Evolutionary conservation across 2,113 vertebrate species (phyloP).

Genomic region (Zapornia atra): DNA sequence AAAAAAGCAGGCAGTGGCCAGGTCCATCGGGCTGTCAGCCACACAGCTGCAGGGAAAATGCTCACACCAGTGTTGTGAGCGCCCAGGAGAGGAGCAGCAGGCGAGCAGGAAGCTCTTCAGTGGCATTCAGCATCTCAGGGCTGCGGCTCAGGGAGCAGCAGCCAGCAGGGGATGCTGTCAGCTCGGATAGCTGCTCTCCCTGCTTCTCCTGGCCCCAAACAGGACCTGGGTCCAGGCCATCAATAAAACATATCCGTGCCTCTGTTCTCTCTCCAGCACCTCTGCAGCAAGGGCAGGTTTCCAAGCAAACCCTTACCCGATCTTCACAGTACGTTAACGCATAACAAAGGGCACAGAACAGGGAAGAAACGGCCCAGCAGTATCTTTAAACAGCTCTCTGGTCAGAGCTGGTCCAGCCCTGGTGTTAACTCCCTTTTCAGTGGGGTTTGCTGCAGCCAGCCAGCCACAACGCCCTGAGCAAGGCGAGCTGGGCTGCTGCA

Average conservation of each 20-base stretch:
- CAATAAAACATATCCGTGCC: neutral
- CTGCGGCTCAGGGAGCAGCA: neutral
- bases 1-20: neutral
- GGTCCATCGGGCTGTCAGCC: accelerated
- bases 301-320: neutral
- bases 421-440: neutral
- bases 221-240: neutral
- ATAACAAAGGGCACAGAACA: accelerated
- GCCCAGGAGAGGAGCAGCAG: neutral
- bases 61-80: neutral
- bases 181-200: neutral
- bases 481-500: neutral
- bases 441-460: neutral
- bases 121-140: accelerated
- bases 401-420: neutral
- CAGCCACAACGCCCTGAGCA: neutral
- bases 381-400: neutral
- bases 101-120: neutral
- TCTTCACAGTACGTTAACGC: neutral
- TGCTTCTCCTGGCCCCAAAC: neutral
- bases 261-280: neutral
- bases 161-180: slow-evolving; percentile 43
- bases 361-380: neutral
- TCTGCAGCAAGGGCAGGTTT: neutral
- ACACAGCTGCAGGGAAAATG: accelerated